Percentiles rank a stretch among this genome's conserved stretches.
Evolutionary conservation across 2,888 invertebrate genomes (phyloP).

Genomic region (Eulithis prunata): DNA sequence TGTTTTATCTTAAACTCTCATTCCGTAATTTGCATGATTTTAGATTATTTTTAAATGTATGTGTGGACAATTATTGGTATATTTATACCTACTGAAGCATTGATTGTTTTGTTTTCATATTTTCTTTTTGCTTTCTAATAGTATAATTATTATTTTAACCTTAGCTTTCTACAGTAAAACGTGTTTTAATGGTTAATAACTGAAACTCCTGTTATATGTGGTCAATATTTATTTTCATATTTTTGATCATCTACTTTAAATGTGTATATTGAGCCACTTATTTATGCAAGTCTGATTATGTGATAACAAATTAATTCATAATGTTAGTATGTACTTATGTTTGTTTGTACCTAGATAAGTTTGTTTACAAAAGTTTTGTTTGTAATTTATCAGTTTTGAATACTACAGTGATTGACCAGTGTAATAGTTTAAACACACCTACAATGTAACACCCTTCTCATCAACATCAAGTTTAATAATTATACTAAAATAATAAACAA

Average conservation of each 20-base stretch:
- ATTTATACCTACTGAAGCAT: conserved; percentile 17
- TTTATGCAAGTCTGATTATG: conserved; percentile 48
- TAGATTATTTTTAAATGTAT: conserved; percentile 28
- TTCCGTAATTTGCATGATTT: conserved; percentile 34
- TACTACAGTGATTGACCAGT: neutral
- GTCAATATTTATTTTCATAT: conserved; percentile 34
- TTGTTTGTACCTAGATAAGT: conserved; percentile 46
- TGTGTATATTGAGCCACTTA: conserved; percentile 41
- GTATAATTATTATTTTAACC: conserved; percentile 1
- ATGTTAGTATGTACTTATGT: conserved; percentile 50
- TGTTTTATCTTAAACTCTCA: conserved; percentile 8
- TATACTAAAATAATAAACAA: no score
- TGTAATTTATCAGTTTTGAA: conserved; percentile 19
- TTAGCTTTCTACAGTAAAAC: conserved; percentile 13
- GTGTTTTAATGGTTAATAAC: conserved; percentile 11
- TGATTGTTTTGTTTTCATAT: conserved; percentile 7
- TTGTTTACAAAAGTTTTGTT: conserved; percentile 28
- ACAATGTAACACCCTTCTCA: neutral
- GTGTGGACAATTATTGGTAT: conserved; percentile 15
- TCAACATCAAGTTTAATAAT: neutral
- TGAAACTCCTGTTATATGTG: conserved; percentile 35
- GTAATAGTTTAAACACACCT: neutral
- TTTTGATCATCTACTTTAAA: conserved; percentile 34
- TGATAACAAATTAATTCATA: conserved; percentile 69
- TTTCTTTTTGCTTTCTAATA: conserved; percentile 16